Conservation (phyloP, 2,797 vertebrate species). For the Trachurus trachurus region DNA sequence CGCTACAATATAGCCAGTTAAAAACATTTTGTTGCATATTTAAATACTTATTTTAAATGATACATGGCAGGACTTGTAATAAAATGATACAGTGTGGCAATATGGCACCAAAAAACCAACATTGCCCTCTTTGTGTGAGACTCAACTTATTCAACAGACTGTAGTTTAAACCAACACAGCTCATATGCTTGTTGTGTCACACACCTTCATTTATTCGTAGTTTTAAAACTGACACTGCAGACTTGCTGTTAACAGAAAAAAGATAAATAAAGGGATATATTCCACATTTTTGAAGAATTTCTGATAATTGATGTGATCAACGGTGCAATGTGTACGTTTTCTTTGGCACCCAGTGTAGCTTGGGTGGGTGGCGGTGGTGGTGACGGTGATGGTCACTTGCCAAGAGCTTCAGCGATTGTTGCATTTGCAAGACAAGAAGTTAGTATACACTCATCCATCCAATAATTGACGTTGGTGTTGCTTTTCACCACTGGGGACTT, state of each 20-base stretch:
- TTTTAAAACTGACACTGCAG: background rate
- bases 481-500: too few species aligned
- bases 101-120: background rate
- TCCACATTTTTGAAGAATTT: background rate
- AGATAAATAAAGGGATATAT: background rate
- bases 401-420: too few species aligned
- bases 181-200: conserved; percentile 5
- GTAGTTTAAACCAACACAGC: background rate
- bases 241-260: background rate
- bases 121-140: background rate
- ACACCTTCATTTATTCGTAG: background rate
- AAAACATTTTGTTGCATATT: background rate
- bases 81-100: background rate
- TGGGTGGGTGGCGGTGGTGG: too few species aligned
- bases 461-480: too few species aligned
- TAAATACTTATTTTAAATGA: background rate
- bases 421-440: too few species aligned
- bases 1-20: background rate
- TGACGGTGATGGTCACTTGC: too few species aligned
- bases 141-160: conserved; percentile 7
- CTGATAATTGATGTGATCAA: conserved; percentile 7
- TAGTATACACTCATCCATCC: too few species aligned
- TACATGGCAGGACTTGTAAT: background rate
- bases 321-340: too few species aligned
- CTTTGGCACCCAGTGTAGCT: too few species aligned